Evolutionary conservation across 2,797 vertebrate genomes (phyloP).

Genomic region (Myotis pilosus): DNA sequence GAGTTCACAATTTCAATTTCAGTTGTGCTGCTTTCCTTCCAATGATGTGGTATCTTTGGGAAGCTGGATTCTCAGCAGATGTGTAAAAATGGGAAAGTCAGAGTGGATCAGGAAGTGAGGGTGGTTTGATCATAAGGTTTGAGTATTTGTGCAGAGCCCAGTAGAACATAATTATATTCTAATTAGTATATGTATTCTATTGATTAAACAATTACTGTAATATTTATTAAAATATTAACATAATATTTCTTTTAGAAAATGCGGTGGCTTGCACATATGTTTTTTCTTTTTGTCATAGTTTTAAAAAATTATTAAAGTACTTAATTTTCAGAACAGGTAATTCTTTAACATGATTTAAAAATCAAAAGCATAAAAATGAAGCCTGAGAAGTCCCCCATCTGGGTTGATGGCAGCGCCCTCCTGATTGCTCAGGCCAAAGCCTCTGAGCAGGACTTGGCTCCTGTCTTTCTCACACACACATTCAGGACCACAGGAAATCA

Average conservation of each 20-base stretch:
- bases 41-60: not conserved
- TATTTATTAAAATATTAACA: not conserved
- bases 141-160: not conserved
- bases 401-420: not conserved
- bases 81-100: not conserved
- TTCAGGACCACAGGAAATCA: not conserved
- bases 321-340: not conserved
- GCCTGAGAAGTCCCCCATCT: not conserved
- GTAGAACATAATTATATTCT: not conserved
- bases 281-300: not conserved
- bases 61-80: not conserved
- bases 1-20: not conserved
- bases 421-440: not conserved
- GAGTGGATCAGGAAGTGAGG: not conserved
- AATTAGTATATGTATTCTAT: not conserved
- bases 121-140: not conserved
- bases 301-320: not conserved
- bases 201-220: not conserved
- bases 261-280: not conserved
- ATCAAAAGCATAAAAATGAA: not conserved
- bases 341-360: slow-evolving; percentile 6
- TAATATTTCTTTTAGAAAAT: not conserved
- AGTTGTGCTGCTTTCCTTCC: not conserved
- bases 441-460: not conserved
- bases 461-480: not conserved